A percentile compares a stretch with the other conserved stretches of the same genome.
Evolutionary conservation across 2,113 vertebrate genomes (phyloP).

Genomic region (Burhinus bistriatus): DNA sequence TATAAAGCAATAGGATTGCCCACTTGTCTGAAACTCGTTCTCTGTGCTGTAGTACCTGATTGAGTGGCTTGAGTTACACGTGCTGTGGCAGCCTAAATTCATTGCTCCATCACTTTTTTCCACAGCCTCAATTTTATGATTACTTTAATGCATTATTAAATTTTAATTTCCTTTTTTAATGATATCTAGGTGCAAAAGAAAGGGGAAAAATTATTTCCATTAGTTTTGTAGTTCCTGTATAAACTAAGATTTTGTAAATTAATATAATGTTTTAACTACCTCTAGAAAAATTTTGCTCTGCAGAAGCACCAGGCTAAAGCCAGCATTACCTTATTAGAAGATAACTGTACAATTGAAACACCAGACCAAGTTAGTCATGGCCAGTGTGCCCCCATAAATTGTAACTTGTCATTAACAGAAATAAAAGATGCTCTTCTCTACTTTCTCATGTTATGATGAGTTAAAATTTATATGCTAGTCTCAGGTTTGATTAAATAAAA

Average conservation of each 20-base stretch:
- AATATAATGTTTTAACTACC: neutral
- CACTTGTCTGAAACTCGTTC: neutral
- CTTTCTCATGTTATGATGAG: constrained; percentile 20
- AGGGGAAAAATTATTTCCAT: neutral
- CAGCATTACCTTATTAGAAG: constrained; percentile 1
- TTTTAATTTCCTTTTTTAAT: constrained; percentile 63
- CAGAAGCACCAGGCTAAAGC: neutral
- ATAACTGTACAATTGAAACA: neutral
- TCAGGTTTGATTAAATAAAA: constrained; percentile 38
- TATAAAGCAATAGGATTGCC: neutral
- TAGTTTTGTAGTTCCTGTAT: neutral
- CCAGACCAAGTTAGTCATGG: neutral
- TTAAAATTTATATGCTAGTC: neutral
- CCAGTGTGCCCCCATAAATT: neutral
- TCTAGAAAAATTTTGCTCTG: neutral
- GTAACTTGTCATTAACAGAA: neutral
- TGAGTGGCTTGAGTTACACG: constrained; percentile 3
- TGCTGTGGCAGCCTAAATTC: constrained; percentile 49
- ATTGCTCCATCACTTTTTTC: constrained; percentile 59
- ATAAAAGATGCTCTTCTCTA: neutral
- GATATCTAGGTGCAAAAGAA: constrained; percentile 14
- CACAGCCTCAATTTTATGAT: constrained; percentile 31
- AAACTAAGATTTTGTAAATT: neutral
- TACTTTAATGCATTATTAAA: constrained; percentile 60
- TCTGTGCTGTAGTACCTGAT: neutral